Evolutionary conservation across 1,140 invertebrate genomes (phyloP).

Genomic region (Tetranychus cinnabarinus): DNA sequence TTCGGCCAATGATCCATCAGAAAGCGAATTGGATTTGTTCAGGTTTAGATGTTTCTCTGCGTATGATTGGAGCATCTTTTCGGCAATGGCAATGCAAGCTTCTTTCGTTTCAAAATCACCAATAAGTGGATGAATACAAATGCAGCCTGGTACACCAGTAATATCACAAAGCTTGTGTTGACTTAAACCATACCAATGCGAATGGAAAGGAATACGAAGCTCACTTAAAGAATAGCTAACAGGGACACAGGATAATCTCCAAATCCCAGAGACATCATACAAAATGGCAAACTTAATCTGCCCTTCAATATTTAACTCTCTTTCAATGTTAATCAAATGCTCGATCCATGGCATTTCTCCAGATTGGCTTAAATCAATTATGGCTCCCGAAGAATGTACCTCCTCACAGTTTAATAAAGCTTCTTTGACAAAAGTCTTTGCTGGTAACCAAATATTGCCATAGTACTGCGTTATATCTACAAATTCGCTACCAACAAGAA

Average conservation of each 20-base stretch:
- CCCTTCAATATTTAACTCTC: slow-evolving; percentile 34
- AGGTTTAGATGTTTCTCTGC: too few species aligned
- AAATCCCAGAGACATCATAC: slow-evolving; percentile 30
- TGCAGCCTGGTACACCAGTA: slow-evolving; percentile 41
- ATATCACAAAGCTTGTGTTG: slow-evolving; percentile 42
- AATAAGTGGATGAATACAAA: slow-evolving; percentile 50
- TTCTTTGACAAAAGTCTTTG: slow-evolving; percentile 40
- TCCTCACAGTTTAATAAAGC: slow-evolving; percentile 36
- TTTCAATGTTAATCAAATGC: slow-evolving; percentile 58
- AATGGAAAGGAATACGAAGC: slow-evolving; percentile 41
- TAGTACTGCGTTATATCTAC: slow-evolving; percentile 39
- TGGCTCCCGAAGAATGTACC: slow-evolving; percentile 43
- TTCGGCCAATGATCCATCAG: too few species aligned
- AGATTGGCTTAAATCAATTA: slow-evolving; percentile 34
- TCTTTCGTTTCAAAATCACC: too few species aligned
- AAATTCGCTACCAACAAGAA: slow-evolving; percentile 57
- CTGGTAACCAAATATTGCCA: slow-evolving; percentile 54
- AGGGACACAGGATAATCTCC: slow-evolving; percentile 60
- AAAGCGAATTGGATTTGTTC: too few species aligned
- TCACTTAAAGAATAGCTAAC: slow-evolving; percentile 43
- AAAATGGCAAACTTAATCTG: slow-evolving; percentile 56
- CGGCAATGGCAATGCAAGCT: too few species aligned
- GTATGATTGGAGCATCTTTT: too few species aligned
- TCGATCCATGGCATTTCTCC: slow-evolving; percentile 58
- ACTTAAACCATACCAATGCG: slow-evolving; percentile 56